Evolutionary conservation across 2,888 invertebrate genomes (phyloP).

Genomic region (Notocelia uddmanniana): DNA sequence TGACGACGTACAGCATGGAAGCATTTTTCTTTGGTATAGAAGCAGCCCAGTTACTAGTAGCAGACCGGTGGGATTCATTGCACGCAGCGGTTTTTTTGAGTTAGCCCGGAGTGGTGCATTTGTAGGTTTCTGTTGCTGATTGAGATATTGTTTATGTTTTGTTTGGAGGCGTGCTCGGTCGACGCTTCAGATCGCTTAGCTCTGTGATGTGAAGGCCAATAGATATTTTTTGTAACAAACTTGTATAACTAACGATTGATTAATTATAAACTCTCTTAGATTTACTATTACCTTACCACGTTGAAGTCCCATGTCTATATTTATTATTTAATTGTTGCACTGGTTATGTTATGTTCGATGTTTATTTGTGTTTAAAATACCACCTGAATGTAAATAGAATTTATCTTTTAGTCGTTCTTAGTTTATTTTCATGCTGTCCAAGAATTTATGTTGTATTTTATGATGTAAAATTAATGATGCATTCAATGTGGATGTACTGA

Average conservation of each 20-base stretch:
- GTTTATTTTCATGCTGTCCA: constrained; percentile 78
- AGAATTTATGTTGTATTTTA: constrained; percentile 81
- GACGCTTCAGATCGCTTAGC: constrained; percentile 75
- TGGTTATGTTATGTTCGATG: constrained; percentile 84
- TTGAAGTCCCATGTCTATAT: constrained; percentile 82
- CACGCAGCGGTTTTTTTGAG: constrained; percentile 23
- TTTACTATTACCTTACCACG: constrained; percentile 81
- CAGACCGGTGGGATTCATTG: not conserved
- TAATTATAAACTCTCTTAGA: constrained; percentile 72
- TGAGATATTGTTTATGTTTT: not conserved
- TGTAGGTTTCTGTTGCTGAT: constrained; percentile 10
- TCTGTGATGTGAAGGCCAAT: constrained; percentile 85
- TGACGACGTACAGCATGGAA: constrained; percentile 53
- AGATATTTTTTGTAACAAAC: constrained; percentile 82
- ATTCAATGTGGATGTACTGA: constrained; percentile 85
- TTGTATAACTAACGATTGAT: constrained; percentile 80
- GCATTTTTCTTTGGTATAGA: constrained; percentile 57
- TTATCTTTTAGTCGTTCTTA: constrained; percentile 75
- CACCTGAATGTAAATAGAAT: constrained; percentile 81
- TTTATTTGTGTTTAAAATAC: constrained; percentile 82
- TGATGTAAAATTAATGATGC: constrained; percentile 71
- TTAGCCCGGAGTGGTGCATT: constrained; percentile 31
- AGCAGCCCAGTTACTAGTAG: not conserved
- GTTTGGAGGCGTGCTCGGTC: constrained; percentile 52
- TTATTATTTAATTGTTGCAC: constrained; percentile 85